Evolutionary conservation across 2,888 invertebrate species (phyloP).

Genomic region (Dione vanillae): DNA sequence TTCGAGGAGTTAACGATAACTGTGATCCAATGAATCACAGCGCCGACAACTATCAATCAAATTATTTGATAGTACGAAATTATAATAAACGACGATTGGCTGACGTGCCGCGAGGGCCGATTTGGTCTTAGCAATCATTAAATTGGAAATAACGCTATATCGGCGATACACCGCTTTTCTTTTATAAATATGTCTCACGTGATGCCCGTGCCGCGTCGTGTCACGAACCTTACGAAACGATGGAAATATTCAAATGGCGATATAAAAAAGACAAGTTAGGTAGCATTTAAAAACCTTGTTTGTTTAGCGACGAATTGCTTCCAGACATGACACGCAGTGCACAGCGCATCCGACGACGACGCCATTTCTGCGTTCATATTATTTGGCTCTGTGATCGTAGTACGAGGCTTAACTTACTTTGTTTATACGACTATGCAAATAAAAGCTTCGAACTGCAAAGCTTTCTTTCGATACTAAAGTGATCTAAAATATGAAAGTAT

Average conservation of each 20-base stretch:
- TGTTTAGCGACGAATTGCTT: conserved; percentile 81
- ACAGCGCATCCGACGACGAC: conserved; percentile 60
- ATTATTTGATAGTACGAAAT: conserved; percentile 59
- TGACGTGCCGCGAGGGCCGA: conserved; percentile 77
- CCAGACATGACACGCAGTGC: conserved; percentile 71
- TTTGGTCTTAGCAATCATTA: conserved; percentile 83
- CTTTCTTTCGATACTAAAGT: conserved; percentile 56
- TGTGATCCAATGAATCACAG: conserved; percentile 17
- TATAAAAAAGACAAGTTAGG: conserved; percentile 84
- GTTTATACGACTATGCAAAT: conserved; percentile 9
- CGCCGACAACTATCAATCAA: conserved; percentile 49
- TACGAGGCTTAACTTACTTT: conserved; percentile 23
- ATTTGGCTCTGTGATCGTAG: conserved; percentile 11
- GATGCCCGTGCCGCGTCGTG: conserved; percentile 81
- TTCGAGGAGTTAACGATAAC: conserved; percentile 34
- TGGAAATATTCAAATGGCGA: conserved; percentile 83
- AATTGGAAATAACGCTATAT: conserved; percentile 83
- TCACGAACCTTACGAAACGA: conserved; percentile 81
- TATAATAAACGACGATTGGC: conserved; percentile 66
- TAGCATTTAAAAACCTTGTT: conserved; percentile 85
- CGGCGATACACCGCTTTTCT: conserved; percentile 81
- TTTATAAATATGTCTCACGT: conserved; percentile 84
- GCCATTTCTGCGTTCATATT: conserved; percentile 12
- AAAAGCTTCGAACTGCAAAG: conserved; percentile 12
- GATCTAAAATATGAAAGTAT: conserved; percentile 58